Base-by-base conservation (phyloP, 2,797 vertebrate species). In the Ceyx erithaca region DNA sequence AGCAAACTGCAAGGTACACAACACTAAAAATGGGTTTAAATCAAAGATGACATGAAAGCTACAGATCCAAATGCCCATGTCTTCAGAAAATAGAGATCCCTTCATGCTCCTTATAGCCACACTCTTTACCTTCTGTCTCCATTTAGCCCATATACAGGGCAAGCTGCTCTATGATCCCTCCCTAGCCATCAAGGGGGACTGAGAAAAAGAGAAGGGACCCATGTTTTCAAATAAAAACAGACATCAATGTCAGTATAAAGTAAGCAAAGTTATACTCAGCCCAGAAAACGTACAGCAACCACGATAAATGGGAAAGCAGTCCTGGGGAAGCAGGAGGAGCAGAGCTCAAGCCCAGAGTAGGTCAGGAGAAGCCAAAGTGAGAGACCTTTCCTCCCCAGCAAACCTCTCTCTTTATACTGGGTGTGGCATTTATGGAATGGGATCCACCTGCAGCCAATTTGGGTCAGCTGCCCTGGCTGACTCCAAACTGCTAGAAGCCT, bases 101-200 rank as follows among this genome's bases (percentile, higher is more conserved):
- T n/a, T n/a, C n/a, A n/a, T n/a, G n/a, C n/a, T n/a, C n/a, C n/a
- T 9, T 14, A 13, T 0, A 71, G 30, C 15, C 35, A 81, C 5
- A 2, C 46, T 41, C 37, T 54, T 78, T 10, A 57, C 19, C n/a
- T 33, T 22, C n/a, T 57, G 54, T 6, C 54, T 33, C 10, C 14
- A 33, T 33, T 31, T 57, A 57, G n/a, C 54, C 13, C 54, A 57
- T 14, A 33, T 9, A n/a, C 30, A n/a, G n/a, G 12, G 19, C n/a
- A 57, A 57, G n/a, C 12, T 57, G 20, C 54, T 22, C n/a, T 57
- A 22, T 4, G 20, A 57, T 9, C 54, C n/a, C 20, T 33, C 54
- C 20, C 13, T 6, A 33, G n/a, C n/a, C 12, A 20, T 15, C 30
- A 55, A 55, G 30, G 10, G 16, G 30, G 30, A n/a, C n/a, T 19